Percentiles rank a stretch among this genome's conserved stretches.
Evolutionary conservation across 2,797 vertebrate species (phyloP).

Genomic region (Chelonia mydas): DNA sequence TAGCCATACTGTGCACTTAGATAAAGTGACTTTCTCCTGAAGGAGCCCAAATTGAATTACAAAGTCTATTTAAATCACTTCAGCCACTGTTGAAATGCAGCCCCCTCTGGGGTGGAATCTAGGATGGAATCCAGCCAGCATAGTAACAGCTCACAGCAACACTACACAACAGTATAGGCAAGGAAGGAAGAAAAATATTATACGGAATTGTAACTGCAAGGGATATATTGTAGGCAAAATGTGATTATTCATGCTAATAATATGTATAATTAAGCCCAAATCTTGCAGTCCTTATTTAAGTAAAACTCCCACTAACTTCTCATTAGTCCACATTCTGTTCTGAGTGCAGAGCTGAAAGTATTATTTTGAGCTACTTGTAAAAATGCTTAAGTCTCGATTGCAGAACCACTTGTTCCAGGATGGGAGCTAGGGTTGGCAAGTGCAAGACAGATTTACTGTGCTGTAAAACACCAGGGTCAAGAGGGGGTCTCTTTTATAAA

Average conservation of each 20-base stretch:
- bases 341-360: too few relatives aligned
- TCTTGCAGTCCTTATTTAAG: not conserved
- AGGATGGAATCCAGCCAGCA: fast-evolving
- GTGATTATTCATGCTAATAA: not conserved
- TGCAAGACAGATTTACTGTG: not conserved
- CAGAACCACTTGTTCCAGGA: not conserved
- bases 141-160: fast-evolving
- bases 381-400: not conserved
- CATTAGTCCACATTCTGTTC: not conserved
- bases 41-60: not conserved
- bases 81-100: not conserved
- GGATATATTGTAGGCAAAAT: not conserved
- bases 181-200: not conserved
- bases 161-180: not conserved
- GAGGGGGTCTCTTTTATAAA: not conserved
- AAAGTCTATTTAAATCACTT: not conserved
- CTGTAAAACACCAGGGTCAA: not conserved
- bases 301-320: not conserved
- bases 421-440: not conserved
- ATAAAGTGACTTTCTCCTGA: not conserved
- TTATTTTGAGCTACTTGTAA: not conserved
- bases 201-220: not conserved
- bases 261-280: not conserved
- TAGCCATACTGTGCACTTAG: not conserved
- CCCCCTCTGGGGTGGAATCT: not conserved